phyloP scores from a whole-genome alignment of 2,888 invertebrate genomes.

The Tigriopus californicus region DNA sequence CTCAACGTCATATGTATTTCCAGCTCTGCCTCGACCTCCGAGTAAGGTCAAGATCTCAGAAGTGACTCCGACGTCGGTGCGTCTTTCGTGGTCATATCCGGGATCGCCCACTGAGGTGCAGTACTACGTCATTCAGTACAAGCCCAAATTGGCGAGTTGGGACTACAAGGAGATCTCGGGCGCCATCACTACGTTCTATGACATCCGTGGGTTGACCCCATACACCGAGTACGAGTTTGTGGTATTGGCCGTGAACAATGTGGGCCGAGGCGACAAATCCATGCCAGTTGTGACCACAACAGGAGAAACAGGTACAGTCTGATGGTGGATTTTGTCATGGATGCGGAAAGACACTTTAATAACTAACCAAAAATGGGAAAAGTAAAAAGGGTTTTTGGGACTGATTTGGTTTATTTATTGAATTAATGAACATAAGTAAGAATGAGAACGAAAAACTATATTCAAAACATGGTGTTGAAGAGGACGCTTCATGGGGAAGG shows the following conservation, averaged over 20 bases:
- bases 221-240: slow-evolving; percentile 92
- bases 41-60: slow-evolving; percentile 75
- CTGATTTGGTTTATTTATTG: no score
- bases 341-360: no score
- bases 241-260: slow-evolving; percentile 82
- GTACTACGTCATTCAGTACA: slow-evolving; percentile 91
- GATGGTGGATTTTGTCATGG: no score
- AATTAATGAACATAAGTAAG: no score
- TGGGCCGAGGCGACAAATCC: slow-evolving; percentile 77
- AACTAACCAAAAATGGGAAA: no score
- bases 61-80: slow-evolving; percentile 78
- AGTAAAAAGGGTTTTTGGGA: no score
- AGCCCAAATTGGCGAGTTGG: slow-evolving; percentile 64
- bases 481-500: neutral
- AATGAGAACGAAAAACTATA: no score
- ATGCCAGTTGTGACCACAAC: slow-evolving; percentile 76
- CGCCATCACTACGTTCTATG: slow-evolving; percentile 78
- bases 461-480: no score
- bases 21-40: slow-evolving; percentile 72
- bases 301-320: slow-evolving; percentile 67
- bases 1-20: slow-evolving; percentile 4
- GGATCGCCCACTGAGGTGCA: slow-evolving; percentile 57
- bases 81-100: slow-evolving; percentile 79
- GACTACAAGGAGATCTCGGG: slow-evolving; percentile 82
- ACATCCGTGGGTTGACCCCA: slow-evolving; percentile 76